These are phyloP conservation scores for Neodiprion pinetum DNA, from an alignment of 1,140 invertebrate genomes.

Conservation along the genomic window DNA sequence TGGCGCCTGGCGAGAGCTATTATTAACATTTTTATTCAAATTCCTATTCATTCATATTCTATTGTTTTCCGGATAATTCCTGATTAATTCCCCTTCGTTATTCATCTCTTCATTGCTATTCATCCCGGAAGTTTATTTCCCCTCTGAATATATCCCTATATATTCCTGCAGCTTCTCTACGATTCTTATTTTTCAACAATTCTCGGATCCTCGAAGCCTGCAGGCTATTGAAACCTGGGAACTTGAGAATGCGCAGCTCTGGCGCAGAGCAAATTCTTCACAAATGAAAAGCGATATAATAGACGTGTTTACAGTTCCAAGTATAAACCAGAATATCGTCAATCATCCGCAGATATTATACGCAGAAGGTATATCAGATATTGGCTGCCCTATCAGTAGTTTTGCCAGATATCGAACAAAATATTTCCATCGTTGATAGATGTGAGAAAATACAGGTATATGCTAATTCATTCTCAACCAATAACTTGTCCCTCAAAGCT, in stretches of 20 bases:
- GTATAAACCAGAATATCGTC: no score
- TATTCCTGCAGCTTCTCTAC: not conserved
- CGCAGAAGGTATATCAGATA: no score
- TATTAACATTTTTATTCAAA: constrained; percentile 32
- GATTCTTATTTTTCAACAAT: not conserved
- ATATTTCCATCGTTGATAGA: no score
- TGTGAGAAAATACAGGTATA: not conserved
- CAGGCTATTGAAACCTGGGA: no score
- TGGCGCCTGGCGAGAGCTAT: not conserved
- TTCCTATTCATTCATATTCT: constrained; percentile 25
- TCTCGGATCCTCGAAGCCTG: not conserved
- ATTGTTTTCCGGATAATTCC: constrained; percentile 33
- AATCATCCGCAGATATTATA: no score
- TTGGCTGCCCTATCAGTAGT: no score
- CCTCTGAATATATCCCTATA: constrained; percentile 16
- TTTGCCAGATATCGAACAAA: no score
- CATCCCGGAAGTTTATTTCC: constrained; percentile 32
- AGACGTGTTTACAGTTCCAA: no score
- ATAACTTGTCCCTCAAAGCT: not conserved
- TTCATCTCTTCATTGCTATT: constrained; percentile 34
- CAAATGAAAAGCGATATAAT: no score
- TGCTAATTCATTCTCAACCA: not conserved
- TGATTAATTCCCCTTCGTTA: constrained; percentile 36
- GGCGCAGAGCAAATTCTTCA: no score
- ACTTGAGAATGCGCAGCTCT: no score